Percentiles rank a stretch among this genome's conserved stretches.
Conservation (phyloP, 2,113 vertebrate species). For the Macquaria australasica region DNA sequence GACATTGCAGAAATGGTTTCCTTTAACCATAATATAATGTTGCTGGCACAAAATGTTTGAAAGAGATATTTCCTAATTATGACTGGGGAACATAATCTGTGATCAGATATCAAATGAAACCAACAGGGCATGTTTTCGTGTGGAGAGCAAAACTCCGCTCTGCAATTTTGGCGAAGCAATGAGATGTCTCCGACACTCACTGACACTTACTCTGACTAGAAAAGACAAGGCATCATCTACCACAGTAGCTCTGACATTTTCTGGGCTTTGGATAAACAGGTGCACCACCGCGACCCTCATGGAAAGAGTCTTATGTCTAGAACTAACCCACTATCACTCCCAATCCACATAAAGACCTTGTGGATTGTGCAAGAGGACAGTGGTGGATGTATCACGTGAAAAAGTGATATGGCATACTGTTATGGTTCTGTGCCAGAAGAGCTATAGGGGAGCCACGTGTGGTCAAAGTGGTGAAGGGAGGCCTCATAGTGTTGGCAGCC, state of each 20-base stretch:
- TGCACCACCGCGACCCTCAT: constrained; percentile 68
- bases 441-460: constrained; percentile 65
- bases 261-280: constrained; percentile 73
- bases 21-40: constrained; percentile 74
- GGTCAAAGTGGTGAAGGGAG: constrained; percentile 75
- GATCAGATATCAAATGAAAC: constrained; percentile 80
- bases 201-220: constrained; percentile 64
- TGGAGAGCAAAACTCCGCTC: constrained; percentile 70
- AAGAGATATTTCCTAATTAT: constrained; percentile 79
- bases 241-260: constrained; percentile 61
- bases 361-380: constrained; percentile 48
- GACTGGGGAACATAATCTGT: constrained; percentile 77
- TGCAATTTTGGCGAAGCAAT: constrained; percentile 77
- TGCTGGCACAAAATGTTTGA: constrained; percentile 59
- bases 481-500: constrained; percentile 66
- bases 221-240: constrained; percentile 61
- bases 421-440: constrained; percentile 63
- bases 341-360: constrained; percentile 70
- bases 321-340: constrained; percentile 61
- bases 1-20: constrained; percentile 70
- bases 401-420: constrained; percentile 55
- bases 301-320: constrained; percentile 59
- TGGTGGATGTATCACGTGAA: constrained; percentile 58
- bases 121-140: constrained; percentile 74
- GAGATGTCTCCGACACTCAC: constrained; percentile 71